Base-by-base conservation (phyloP, 2,113 vertebrate species). In the Spizaetus ornatus region DNA sequence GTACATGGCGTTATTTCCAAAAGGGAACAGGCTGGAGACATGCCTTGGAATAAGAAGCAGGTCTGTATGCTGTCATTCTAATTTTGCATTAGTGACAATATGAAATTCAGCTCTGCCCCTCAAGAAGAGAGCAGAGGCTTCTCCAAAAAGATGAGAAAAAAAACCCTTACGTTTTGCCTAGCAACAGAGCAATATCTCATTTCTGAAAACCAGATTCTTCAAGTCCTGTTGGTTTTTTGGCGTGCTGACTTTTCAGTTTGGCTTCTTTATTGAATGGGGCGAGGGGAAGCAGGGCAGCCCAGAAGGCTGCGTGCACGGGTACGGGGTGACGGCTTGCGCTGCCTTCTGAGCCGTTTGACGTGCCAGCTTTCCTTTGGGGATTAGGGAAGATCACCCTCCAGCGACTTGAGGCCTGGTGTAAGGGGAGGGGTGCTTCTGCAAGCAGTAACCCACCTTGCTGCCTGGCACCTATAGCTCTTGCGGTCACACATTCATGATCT, bases 21-120 rank as follows among this genome's bases (percentile, higher is more conserved):
- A 77, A 90, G 69, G 74, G 55, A 94, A 61, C 85, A 77, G 90
- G 71, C 88, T 96, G 85, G 82, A 20, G 71, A 92, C 82, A 81
- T 93, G 81, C 78, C 79, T 95, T 94, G 95, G 97, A 95, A 93
- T 88, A 73, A 85, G 82, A 58, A 95, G 71, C 95, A 74, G 92
- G 73, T 96, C 96, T 90, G 66, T 69, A 22, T 29, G 92, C 91
- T 95, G 84, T 94, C 95, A 87, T 71, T 95, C 56, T 72, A 53
- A 76, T 94, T 91, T 55, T 92, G 71, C 58, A 8, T 86, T 93
- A 80, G 90, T 94, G 89, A 95, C 91, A 96, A 65, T 84, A 85
- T 50, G 90, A 87, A 92, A 95, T 84, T 86, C 80, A 89, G 83
- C 72, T 91, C 86, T 96, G 86, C 62, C 86, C 97, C 82, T 97